Base-by-base conservation (phyloP, 1,140 invertebrate species). In the Drosophila equinoxialis region DNA sequence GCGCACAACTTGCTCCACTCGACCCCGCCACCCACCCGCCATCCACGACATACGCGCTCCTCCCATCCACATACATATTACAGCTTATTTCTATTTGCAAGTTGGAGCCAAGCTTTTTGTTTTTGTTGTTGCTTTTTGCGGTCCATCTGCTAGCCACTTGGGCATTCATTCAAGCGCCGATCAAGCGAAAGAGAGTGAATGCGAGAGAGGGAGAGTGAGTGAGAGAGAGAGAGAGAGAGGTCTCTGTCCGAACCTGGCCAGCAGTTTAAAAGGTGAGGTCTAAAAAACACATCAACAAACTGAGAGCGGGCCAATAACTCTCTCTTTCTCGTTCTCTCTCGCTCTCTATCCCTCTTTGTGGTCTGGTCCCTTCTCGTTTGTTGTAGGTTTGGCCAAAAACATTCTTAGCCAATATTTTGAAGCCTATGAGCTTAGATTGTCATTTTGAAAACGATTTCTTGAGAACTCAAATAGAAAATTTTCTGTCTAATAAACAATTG, bases 111-210 rank as follows among this genome's bases (percentile, higher is more conserved):
- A 77, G 66, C 74, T 84, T 69, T 66, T 68, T 65, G 57, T 67
- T 77, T 20, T 51, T 51, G 14, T 48, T 37, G 63, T 61, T 65
- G 30, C 30, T 30, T 30, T 74, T 67, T 78, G 68, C 77, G 77
- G 81, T 84, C 81, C 81, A 85, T 85, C 84, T 71, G 81, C 81
- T 84, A 64, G 75, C 74, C 65, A 72, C 71, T 74, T 68, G 65
- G 71, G 60, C 71, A 83, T 86, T 86, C 82, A 87, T 86, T 73
- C 71, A 86, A 69, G 61, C 48, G 66, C 51, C 48, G 33, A 57
- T 37, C 41, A 48, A 51, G 20, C 64, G 35, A 60, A 55, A 57
- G 67, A 57, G 37, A 68, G 64, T 23, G 6, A 20, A 26, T 26
- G 23, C 23, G 41, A 14, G 57, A 70, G 66, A 26, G 69, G 33